Evolutionary conservation across 2,888 invertebrate species (phyloP).

Genomic region (Neocrepidodera transversa): DNA sequence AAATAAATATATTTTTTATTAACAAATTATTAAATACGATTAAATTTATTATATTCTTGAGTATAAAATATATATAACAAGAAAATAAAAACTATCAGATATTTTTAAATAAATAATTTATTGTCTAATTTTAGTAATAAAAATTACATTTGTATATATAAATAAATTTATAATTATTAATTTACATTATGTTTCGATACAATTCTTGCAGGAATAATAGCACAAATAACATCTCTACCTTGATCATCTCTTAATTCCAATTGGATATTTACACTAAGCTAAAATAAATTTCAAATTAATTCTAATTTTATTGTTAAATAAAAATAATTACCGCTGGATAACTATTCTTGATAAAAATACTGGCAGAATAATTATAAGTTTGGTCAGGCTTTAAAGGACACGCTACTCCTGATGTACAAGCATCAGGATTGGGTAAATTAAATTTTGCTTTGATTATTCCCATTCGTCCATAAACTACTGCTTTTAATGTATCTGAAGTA

Average conservation of each 20-base stretch:
- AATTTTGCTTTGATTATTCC: slow-evolving; percentile 77
- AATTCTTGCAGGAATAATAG: slow-evolving; percentile 74
- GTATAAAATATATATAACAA: no score
- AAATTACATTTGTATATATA: no score
- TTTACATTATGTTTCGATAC: slow-evolving; percentile 13
- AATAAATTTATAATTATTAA: no score
- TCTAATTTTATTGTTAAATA: no score
- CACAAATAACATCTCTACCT: slow-evolving; percentile 70
- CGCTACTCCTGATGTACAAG: slow-evolving; percentile 71
- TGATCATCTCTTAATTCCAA: slow-evolving; percentile 74
- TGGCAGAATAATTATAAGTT: slow-evolving; percentile 62
- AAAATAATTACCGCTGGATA: slow-evolving; percentile 78
- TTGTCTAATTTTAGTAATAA: no score
- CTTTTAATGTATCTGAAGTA: slow-evolving; percentile 64
- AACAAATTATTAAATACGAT: no score
- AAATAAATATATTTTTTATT: no score
- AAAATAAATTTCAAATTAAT: slow-evolving; percentile 41
- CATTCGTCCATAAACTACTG: slow-evolving; percentile 79
- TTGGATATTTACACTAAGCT: slow-evolving; percentile 72
- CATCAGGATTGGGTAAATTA: slow-evolving; percentile 75
- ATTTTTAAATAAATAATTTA: no score
- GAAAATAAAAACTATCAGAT: no score
- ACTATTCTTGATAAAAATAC: slow-evolving; percentile 68
- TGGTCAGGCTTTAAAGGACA: slow-evolving; percentile 73
- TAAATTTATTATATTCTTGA: no score